Conservation (phyloP, 2,797 vertebrate genomes). For the Natrix natrix region DNA sequence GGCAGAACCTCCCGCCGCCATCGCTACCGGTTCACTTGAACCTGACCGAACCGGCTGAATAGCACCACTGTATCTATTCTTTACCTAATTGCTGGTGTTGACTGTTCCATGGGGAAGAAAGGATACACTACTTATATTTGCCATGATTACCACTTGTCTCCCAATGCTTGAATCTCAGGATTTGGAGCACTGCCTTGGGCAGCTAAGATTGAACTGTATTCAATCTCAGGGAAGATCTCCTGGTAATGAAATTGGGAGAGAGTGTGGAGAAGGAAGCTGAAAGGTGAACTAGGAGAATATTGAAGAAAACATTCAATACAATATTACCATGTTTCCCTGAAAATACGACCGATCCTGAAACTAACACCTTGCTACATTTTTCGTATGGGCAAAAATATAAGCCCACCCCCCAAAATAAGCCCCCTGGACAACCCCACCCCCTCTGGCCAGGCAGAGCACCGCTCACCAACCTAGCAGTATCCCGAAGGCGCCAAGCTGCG, state of each 20-base stretch:
- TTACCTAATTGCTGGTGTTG: neutral
- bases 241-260: neutral
- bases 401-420: no score
- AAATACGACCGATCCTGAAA: no score
- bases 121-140: neutral
- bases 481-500: no score
- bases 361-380: no score
- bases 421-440: no score
- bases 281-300: neutral
- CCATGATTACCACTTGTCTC: neutral
- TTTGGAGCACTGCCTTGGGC: neutral
- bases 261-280: neutral
- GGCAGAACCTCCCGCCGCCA: no score
- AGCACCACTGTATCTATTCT: neutral
- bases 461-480: no score
- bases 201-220: neutral
- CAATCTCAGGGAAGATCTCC: neutral
- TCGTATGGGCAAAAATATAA: no score
- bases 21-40: no score
- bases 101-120: neutral
- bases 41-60: no score
- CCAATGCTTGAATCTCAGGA: neutral
- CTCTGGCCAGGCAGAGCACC: no score
- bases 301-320: neutral
- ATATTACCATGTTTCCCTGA: no score